Evolutionary conservation across 2,888 invertebrate species (phyloP), one percentile per base, ranked within the genome.

Genomic region (Glyphotaelius pellucidus): DNA sequence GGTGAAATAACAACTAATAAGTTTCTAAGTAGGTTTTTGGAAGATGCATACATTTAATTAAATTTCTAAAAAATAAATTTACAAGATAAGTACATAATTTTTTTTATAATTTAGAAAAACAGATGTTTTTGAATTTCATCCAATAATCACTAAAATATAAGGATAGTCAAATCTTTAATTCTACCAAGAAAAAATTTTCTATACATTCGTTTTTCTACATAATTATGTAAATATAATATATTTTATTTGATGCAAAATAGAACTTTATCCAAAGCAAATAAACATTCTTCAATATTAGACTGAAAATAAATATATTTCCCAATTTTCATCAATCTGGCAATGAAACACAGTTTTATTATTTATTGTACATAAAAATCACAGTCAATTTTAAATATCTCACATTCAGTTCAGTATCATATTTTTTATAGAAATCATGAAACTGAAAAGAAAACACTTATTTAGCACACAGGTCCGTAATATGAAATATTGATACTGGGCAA

Each of bases 361-460:
- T 86, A 86, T 86, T 86, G 86, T 86, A 86, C 86, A 86, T 86
- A 86, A 38, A 86, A 86, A 86, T 86, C 86, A 86, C 86, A 86
- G 86, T 86, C 86, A 86, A 38, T 86, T 86, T 86, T 38, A 38
- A 42, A 86, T 42, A 86, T 86, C 38, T 25, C 86, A 86, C 42
- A 38, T 86, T 86, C 86, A 86, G 86, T 86, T 86, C 86, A 86
- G 42, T 42, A 86, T 86, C 42, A 47, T 42, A 86, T 30, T 85
- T 35, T 31, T 83, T 35, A 38, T 19, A 83, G 19, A 38, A 83
- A 35, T 83, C 32, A 83, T 32, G 83, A 32, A 83, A 83, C 32
- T 35, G 38, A 81, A 32, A 32, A 30, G n/a, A 80, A 32, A 67
- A 25, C 25, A 67, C 67, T n/a, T 7, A 9, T 67, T 25, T n/a